Conservation (phyloP, 2,113 vertebrate genomes). For the Percopsis transmontana region DNA sequence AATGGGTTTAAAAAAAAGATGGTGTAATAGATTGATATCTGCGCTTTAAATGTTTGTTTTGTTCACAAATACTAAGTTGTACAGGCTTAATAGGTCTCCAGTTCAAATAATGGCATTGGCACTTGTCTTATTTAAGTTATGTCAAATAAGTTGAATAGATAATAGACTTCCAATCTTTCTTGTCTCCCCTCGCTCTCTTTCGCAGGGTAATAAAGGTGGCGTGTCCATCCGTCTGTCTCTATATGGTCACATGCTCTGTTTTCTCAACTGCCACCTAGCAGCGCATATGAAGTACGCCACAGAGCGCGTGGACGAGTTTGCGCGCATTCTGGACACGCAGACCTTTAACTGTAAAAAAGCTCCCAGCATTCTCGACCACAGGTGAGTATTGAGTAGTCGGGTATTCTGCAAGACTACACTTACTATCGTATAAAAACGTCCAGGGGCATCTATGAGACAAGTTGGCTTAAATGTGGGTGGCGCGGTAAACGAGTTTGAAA, state of each 20-base stretch:
- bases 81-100: no score
- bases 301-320: constrained; percentile 89
- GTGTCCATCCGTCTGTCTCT: constrained; percentile 85
- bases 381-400: constrained; percentile 78
- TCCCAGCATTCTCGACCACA: constrained; percentile 83
- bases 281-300: constrained; percentile 88
- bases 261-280: constrained; percentile 95
- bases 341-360: constrained; percentile 76
- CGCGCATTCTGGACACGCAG: constrained; percentile 87
- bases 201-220: constrained; percentile 95
- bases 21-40: no score
- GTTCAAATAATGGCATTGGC: no score
- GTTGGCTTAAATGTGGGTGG: no score
- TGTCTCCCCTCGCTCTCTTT: constrained; percentile 7
- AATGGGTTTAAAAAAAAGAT: no score
- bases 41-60: no score
- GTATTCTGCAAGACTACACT: not conserved
- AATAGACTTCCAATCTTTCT: not conserved
- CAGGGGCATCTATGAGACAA: no score
- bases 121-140: no score
- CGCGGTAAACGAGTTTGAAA: no score
- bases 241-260: constrained; percentile 88
- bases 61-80: no score
- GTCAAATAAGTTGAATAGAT: not conserved
- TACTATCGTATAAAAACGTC: no score